Conservation (phyloP, 2,797 vertebrate genomes). For the Sebastes minor region DNA sequence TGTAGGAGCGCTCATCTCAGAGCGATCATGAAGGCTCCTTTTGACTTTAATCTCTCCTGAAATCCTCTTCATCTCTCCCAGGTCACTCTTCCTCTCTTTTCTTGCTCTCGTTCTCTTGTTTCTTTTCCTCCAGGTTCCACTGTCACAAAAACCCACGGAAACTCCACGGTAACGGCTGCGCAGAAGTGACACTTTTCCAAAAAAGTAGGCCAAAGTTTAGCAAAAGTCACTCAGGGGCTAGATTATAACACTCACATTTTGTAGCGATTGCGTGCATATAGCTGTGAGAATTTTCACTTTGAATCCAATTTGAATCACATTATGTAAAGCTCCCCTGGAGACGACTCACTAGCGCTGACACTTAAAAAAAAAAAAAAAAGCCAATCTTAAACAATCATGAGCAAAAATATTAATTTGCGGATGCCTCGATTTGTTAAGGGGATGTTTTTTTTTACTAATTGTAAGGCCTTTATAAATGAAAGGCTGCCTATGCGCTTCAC, state of each 20-base stretch:
- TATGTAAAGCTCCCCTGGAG: constrained; percentile 59
- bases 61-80: constrained; percentile 64
- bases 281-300: constrained; percentile 55
- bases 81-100: constrained; percentile 64
- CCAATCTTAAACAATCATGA: constrained; percentile 38
- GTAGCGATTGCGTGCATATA: constrained; percentile 41
- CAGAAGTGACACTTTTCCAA: constrained; percentile 61
- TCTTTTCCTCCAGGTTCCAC: constrained; percentile 67
- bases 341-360: constrained; percentile 21
- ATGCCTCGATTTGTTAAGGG: constrained; percentile 17
- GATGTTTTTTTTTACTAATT: neutral
- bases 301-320: constrained; percentile 66
- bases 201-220: constrained; percentile 68
- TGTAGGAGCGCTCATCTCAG: constrained; percentile 43
- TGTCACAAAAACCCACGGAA: constrained; percentile 60
- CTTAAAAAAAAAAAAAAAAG: neutral
- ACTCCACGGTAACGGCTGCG: constrained; percentile 9
- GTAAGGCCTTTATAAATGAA: constrained; percentile 18
- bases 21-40: constrained; percentile 69
- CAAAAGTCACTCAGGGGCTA: constrained; percentile 57
- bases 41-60: constrained; percentile 79
- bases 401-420: constrained; percentile 26
- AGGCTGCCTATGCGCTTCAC: constrained; percentile 8
- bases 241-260: constrained; percentile 57
- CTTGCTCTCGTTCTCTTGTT: constrained; percentile 40